Evolutionary conservation across 2,797 vertebrate genomes (phyloP).

Genomic region (Lacerta viridis): DNA sequence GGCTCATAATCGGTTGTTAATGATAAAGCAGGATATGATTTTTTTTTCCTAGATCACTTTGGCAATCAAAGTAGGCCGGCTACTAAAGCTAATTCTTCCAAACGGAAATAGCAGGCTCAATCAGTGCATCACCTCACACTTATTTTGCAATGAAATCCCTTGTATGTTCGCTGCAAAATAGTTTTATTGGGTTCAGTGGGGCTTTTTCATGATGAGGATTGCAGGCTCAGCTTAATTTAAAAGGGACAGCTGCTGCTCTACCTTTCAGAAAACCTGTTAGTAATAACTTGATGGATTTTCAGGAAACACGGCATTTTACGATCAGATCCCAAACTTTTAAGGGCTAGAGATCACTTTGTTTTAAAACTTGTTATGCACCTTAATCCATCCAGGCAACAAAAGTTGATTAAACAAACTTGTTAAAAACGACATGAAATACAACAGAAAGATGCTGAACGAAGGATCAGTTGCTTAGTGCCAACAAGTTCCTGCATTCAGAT

Average conservation of each 20-base stretch:
- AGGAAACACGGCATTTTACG: neutral
- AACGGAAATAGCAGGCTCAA: neutral
- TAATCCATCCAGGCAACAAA: neutral
- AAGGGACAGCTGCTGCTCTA: neutral
- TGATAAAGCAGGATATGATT: neutral
- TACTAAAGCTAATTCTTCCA: neutral
- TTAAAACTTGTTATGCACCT: neutral
- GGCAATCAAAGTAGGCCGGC: neutral
- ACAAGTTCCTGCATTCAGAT: neutral
- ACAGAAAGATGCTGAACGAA: neutral
- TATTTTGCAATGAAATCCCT: neutral
- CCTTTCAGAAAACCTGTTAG: neutral
- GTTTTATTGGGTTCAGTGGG: neutral
- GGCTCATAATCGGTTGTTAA: neutral
- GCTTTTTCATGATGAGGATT: neutral
- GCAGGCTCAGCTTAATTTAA: neutral
- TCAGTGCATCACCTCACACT: neutral
- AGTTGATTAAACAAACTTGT: neutral
- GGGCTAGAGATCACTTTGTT: neutral
- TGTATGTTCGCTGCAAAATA: neutral
- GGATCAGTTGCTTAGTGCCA: neutral
- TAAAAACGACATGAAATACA: neutral
- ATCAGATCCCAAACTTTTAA: neutral
- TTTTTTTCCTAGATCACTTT: neutral
- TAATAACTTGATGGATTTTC: neutral